phyloP scores from a whole-genome alignment of 1,140 invertebrate species.

The Micrasema minimum region DNA sequence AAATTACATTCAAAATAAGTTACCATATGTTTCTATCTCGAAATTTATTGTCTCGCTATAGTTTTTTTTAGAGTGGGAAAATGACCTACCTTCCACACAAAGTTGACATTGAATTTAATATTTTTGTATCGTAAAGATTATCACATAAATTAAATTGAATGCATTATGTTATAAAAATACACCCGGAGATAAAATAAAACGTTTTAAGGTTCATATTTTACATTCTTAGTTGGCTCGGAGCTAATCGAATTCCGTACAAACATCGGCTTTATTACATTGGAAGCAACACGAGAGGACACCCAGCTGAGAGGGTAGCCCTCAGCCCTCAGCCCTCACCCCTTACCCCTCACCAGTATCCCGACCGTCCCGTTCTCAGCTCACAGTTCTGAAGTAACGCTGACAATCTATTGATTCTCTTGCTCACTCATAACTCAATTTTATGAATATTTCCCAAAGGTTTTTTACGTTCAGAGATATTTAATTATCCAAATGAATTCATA shows the following conservation, averaged over 20 bases:
- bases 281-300: conserved; percentile 37
- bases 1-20: too few relatives aligned
- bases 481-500: too few relatives aligned
- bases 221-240: conserved; percentile 34
- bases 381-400: conserved; percentile 26
- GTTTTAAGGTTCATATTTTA: conserved; percentile 26
- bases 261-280: conserved; percentile 45
- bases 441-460: too few relatives aligned
- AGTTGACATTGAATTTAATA: too few relatives aligned
- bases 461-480: too few relatives aligned
- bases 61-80: too few relatives aligned
- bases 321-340: conserved; percentile 8
- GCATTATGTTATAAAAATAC: conserved; percentile 14
- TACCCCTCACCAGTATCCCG: background rate
- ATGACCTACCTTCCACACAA: background rate
- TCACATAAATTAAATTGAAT: conserved; percentile 22
- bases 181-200: conserved; percentile 24
- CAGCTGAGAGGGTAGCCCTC: conserved; percentile 39
- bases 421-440: conserved; percentile 13
- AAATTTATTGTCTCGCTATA: too few relatives aligned
- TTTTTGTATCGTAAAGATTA: conserved; percentile 18
- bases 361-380: background rate
- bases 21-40: too few relatives aligned
- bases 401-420: conserved; percentile 40
- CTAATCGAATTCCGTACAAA: conserved; percentile 47